Base-by-base conservation (phyloP, 2,888 invertebrate genomes). In the Augochlorella aurata region DNA sequence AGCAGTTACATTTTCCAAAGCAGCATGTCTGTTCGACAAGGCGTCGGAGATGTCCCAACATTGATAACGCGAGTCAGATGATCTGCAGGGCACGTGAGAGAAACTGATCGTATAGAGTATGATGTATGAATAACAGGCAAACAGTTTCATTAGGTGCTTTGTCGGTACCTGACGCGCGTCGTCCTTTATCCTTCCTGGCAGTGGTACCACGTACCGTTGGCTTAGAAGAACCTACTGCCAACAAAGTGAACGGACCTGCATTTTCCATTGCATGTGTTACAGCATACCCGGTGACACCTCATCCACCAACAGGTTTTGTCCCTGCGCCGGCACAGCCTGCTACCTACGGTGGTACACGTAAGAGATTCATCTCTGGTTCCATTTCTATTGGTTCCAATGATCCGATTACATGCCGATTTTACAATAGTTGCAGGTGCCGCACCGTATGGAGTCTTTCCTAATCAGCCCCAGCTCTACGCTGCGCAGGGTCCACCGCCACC, bases 401-500 rank as follows among this genome's bases (percentile, higher is more conserved):
- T 72, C 54, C 49, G 44, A 77, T 84, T 81, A 84, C 10, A 75
- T 77, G 61, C 16, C 10, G 52, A 65, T 61, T 49, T 49, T 52
- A 21, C 73, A 81, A 81, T 91, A 95, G 95, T 95, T 92, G 95
- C 95, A 76, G 95, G 95, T 65, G 95, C 95, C 16, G 94, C 95
- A 2, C 95, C 95, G 74, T 95, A 95, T 92, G 95, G 95, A 77
- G 94, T 95, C 88, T 94, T 94, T 88, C 94, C 94, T 81, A 94
- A 94, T 93, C 92, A 95, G 93, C 93, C 95, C 93, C 96, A 96
- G 90, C 94, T 95, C 68, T 95, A 95, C 93, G 96, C 94, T 93
- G 94, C 95, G 16, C 96, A 96, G 83, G 96, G 96, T 75, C 96
- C 96, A 78, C 95, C 95, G 21, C 92, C 92, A 69, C 95, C 95